Conservation (phyloP, 2,888 invertebrate genomes). For the Choreutis nemorana region DNA sequence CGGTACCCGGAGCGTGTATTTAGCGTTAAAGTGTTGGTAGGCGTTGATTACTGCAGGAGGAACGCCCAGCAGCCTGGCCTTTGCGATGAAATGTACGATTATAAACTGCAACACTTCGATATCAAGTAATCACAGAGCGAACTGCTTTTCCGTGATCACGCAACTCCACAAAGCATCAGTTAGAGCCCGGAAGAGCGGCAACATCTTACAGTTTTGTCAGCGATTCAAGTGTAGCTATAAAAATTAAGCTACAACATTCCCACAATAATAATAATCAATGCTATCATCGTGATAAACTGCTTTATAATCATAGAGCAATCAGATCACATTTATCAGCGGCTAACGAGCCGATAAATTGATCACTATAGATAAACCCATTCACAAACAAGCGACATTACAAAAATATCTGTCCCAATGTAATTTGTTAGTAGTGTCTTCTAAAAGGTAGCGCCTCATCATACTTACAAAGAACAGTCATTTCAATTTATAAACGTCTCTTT, state of each 20-base stretch:
- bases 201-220: background rate
- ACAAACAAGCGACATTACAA: conserved; percentile 49
- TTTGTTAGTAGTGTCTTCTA: conserved; percentile 43
- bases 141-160: conserved; percentile 38
- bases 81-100: conserved; percentile 41
- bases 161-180: conserved; percentile 18
- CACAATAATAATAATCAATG: conserved; percentile 41
- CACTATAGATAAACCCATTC: conserved; percentile 45
- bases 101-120: conserved; percentile 29
- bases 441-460: conserved; percentile 39
- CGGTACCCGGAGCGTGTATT: conserved; percentile 39
- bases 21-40: conserved; percentile 43
- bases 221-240: background rate
- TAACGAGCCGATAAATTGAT: conserved; percentile 59
- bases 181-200: no score
- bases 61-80: conserved; percentile 32
- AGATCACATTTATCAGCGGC: conserved; percentile 43
- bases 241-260: conserved; percentile 21
- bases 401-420: conserved; percentile 45
- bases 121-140: conserved; percentile 33
- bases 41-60: conserved; percentile 34
- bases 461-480: conserved; percentile 22
- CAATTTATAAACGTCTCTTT: conserved; percentile 35
- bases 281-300: conserved; percentile 43
- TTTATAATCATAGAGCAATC: conserved; percentile 50